A percentile compares a stretch with the other conserved stretches of the same genome.
Conservation (phyloP, 2,888 invertebrate species). For the Leptarthrus brevirostris region DNA sequence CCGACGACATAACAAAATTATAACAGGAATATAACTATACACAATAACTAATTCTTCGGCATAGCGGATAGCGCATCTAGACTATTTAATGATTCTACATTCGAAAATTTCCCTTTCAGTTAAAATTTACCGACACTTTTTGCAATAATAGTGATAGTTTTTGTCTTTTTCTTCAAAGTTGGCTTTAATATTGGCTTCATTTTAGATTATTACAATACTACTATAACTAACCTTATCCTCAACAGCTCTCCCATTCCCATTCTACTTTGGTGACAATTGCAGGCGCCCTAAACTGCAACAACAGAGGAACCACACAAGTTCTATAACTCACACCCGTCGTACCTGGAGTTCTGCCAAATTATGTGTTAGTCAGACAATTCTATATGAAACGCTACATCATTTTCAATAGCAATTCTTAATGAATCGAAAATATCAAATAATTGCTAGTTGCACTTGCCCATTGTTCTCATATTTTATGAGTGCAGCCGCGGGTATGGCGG, state of each 20-base stretch:
- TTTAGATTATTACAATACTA: no score
- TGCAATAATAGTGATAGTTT: no score
- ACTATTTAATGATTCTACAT: no score
- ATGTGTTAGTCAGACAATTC: slow-evolving; percentile 45
- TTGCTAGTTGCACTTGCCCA: slow-evolving; percentile 56
- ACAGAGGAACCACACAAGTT: background rate
- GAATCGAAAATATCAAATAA: slow-evolving; percentile 65
- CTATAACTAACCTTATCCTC: background rate
- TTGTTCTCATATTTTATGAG: slow-evolving; percentile 51
- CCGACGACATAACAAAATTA: no score
- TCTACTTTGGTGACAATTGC: background rate
- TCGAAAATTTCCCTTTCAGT: no score
- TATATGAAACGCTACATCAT: slow-evolving; percentile 17
- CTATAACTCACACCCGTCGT: background rate
- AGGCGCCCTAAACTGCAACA: background rate
- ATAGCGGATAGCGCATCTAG: no score
- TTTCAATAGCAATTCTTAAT: slow-evolving; percentile 60
- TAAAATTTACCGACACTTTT: no score
- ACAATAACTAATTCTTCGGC: no score
- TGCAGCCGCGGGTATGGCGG: background rate
- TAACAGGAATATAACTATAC: no score
- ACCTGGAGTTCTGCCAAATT: slow-evolving; percentile 50
- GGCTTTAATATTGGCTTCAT: no score
- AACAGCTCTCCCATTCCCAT: background rate
- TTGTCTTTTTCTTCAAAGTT: no score